Evolutionary conservation across 2,888 invertebrate genomes (phyloP).

Genomic region (Agriopis marginaria): DNA sequence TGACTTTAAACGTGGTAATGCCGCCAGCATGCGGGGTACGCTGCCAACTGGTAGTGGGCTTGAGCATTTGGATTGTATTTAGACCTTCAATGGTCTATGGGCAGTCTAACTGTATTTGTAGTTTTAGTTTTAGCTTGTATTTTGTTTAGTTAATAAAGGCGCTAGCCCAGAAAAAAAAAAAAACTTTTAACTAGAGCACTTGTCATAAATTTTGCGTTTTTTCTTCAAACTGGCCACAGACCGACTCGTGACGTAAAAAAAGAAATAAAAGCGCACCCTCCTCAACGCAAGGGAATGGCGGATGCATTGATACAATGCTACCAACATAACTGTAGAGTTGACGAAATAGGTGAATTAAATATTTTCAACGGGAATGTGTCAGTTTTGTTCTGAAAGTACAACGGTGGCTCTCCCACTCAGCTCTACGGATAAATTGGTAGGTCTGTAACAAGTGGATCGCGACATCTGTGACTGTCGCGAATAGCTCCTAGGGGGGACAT

Average conservation of each 20-base stretch:
- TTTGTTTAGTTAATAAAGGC: too few relatives aligned
- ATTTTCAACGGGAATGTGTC: background rate
- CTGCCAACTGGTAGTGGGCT: too few relatives aligned
- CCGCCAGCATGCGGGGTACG: too few relatives aligned
- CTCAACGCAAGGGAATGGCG: slow-evolving; percentile 29
- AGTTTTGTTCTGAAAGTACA: background rate
- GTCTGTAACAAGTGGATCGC: slow-evolving; percentile 51
- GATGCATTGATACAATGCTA: slow-evolving; percentile 26
- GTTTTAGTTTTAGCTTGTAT: too few relatives aligned
- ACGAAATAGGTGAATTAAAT: background rate
- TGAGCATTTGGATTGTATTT: too few relatives aligned
- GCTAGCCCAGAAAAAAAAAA: too few relatives aligned
- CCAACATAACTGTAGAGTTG: background rate
- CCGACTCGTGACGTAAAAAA: background rate
- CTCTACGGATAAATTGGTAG: background rate
- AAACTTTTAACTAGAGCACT: too few relatives aligned
- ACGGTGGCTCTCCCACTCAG: background rate
- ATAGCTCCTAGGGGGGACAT: slow-evolving; percentile 51
- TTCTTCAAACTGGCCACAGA: background rate
- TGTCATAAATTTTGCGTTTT: background rate
- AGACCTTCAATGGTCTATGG: too few relatives aligned
- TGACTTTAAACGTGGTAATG: too few relatives aligned
- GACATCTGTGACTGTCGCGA: slow-evolving; percentile 53
- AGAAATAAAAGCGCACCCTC: slow-evolving; percentile 19
- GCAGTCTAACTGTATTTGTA: too few relatives aligned